A percentile compares a stretch with the other conserved stretches of the same genome.
phyloP scores from a whole-genome alignment of 2,113 vertebrate species.

The Leiothrix lutea region DNA sequence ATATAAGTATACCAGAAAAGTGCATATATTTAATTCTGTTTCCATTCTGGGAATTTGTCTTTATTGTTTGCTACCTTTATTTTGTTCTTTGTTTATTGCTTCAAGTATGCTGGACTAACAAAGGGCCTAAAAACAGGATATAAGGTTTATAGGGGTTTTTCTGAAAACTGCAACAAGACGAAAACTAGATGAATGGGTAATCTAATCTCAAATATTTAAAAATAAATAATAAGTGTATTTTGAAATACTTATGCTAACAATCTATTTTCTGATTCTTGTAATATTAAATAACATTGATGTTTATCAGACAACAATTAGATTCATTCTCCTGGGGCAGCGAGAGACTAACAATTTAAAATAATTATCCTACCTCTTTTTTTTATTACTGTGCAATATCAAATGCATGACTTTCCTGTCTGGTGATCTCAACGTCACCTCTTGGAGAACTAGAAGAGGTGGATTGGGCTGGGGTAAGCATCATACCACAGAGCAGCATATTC shows the following conservation, averaged over 20 bases:
- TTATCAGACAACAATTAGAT: constrained; percentile 11
- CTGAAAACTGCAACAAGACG: neutral
- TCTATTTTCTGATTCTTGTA: neutral
- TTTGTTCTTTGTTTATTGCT: constrained; percentile 3
- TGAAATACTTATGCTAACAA: neutral
- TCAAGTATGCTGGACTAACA: neutral
- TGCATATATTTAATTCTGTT: neutral
- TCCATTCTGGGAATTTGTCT: neutral
- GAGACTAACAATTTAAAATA: constrained; percentile 21
- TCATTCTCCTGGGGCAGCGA: neutral
- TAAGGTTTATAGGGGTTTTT: neutral
- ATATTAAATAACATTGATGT: neutral
- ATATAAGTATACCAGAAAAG: neutral
- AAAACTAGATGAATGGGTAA: neutral
- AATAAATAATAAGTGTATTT: neutral
- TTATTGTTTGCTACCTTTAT: neutral
- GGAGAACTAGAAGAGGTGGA: neutral
- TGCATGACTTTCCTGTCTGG: neutral
- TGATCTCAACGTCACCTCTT: neutral
- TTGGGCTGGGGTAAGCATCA: neutral
- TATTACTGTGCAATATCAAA: neutral
- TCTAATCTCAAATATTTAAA: neutral
- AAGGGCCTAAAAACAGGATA: neutral
- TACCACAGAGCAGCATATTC: neutral
- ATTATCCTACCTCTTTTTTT: neutral